Base-by-base conservation (phyloP, 92 coral and sea anemone genomes). In the Pocillopora grandis region DNA sequence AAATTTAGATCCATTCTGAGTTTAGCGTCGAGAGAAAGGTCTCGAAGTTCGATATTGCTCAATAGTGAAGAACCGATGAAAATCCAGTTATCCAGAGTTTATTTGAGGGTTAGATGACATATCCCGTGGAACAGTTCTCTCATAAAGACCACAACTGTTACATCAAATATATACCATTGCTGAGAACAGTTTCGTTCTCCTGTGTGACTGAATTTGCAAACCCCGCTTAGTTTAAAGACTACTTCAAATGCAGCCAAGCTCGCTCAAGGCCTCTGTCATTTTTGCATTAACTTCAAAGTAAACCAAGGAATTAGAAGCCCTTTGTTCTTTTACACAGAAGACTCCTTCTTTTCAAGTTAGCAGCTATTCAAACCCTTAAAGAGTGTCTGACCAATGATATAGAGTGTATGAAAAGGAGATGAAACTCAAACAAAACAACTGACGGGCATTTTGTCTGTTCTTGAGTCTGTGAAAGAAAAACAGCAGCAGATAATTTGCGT, bases 341-440 rank as follows among this genome's bases (percentile, higher is more conserved):
- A 27, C 72, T 72, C 62, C 64, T 73, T 83, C 86, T 73, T 82
- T 83, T 73, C 86, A 83, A 63, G 33, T 62, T 49, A 83, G 71
- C 59, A 74, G 74, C 78, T 75, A 83, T 75, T 73, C 80, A 83
- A 49, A 81, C 58, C 11, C 69, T 62, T 33, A 74, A 14, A 74
- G 23, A 63, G 57, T 52, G 72, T 63, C 73, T 72, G 64, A 63
- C 72, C 86, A 74, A 82, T 83, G 64, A 83, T 60, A 81, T 42
- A 8, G 18, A 42, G 59, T n/a, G 3, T 19, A n/a, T 37, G 61
- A 62, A 77, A 64, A 35, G 65, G 16, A 63, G 73, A 83, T 81
- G 69, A 58, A 81, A 36, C 18, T 61, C 70, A 81, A 81, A 81
- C 49, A 81, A 61, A 58, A 63, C 33, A 42, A n/a, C 17, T 65